phyloP scores from a whole-genome alignment of 2,888 invertebrate species.

The Coleophora flavipennella region DNA sequence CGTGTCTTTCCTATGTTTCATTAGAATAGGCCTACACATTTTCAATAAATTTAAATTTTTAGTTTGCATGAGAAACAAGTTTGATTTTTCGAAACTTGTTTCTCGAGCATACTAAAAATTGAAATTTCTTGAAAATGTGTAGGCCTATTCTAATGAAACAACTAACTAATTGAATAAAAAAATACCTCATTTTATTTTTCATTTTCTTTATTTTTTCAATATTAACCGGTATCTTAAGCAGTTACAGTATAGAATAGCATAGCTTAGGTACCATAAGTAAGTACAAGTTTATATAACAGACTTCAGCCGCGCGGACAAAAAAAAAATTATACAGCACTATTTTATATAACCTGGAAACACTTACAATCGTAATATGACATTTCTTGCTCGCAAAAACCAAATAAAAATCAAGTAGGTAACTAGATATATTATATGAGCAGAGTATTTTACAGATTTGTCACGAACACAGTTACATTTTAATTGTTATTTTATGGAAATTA shows the following conservation, averaged over 20 bases:
- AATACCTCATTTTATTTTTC: slow-evolving; percentile 20
- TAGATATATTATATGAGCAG: slow-evolving; percentile 12
- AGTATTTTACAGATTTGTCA: slow-evolving; percentile 37
- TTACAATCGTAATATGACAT: no score
- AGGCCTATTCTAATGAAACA: background rate
- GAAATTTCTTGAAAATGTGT: no score
- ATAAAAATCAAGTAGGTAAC: slow-evolving; percentile 12
- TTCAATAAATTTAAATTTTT: no score
- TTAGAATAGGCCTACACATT: no score
- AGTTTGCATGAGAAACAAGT: no score
- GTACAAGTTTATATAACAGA: slow-evolving; percentile 10
- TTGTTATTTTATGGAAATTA: slow-evolving; percentile 6
- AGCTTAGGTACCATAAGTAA: slow-evolving; percentile 36
- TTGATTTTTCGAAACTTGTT: no score
- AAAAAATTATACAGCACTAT: slow-evolving; percentile 4
- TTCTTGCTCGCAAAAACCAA: slow-evolving; percentile 13
- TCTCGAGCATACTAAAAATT: no score
- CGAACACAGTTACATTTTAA: slow-evolving; percentile 17
- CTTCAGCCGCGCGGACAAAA: slow-evolving; percentile 14
- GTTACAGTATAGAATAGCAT: slow-evolving; percentile 54
- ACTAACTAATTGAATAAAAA: background rate
- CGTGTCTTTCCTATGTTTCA: no score
- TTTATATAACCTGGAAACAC: background rate
- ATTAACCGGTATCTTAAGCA: slow-evolving; percentile 67
- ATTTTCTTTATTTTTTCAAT: slow-evolving; percentile 58